A percentile compares a stretch with the other conserved stretches of the same genome.
Conservation (phyloP, 2,888 invertebrate species). For the Pristionchus fissidentatus region DNA sequence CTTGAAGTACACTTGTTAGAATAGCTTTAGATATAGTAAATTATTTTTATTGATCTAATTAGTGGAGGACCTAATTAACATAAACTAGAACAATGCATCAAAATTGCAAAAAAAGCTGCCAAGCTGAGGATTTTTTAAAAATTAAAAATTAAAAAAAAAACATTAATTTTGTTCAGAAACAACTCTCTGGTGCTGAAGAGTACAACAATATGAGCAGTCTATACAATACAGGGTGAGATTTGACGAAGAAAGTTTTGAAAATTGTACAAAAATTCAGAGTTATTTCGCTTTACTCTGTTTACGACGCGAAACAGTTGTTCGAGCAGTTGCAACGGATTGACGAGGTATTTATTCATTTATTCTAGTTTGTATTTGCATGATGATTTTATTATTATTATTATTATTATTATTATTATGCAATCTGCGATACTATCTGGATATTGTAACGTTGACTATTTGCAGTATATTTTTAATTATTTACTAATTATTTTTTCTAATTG, state of each 20-base stretch:
- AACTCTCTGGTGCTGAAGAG: slow-evolving; percentile 66
- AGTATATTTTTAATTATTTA: neutral
- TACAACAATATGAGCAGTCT: slow-evolving; percentile 66
- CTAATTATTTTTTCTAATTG: too few species aligned
- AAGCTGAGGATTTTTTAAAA: too few species aligned
- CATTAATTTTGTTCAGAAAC: slow-evolving; percentile 52
- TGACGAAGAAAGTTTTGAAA: neutral
- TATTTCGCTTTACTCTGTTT: slow-evolving; percentile 55
- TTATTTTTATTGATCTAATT: too few species aligned
- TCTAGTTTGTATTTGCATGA: too few species aligned
- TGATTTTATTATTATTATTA: neutral
- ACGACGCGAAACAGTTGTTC: slow-evolving; percentile 46
- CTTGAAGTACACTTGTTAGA: too few species aligned
- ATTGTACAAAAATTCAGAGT: slow-evolving; percentile 51
- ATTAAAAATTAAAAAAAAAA: too few species aligned
- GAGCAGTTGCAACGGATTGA: neutral
- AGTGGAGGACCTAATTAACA: too few species aligned
- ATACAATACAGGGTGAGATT: slow-evolving; percentile 62
- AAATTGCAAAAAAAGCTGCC: too few species aligned
- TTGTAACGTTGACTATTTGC: neutral
- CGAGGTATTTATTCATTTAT: too few species aligned
- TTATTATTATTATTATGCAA: neutral
- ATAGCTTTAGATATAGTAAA: too few species aligned
- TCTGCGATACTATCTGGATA: neutral
- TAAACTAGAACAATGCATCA: too few species aligned